Evolutionary conservation across 2,797 vertebrate species (phyloP).

Genomic region (Lithobates pipiens): DNA sequence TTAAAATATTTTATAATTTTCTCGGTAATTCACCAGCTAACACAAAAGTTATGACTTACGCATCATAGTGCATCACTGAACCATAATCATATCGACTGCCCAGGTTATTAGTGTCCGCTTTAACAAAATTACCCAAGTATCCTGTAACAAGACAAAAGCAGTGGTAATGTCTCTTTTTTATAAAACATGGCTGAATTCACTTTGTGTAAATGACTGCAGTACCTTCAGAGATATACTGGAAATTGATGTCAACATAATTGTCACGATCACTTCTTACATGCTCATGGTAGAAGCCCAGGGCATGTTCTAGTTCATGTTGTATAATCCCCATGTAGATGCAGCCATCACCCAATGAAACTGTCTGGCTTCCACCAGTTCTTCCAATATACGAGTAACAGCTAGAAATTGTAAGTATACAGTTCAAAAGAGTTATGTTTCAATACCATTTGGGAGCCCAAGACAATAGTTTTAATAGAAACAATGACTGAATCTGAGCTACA

Average conservation of each 20-base stretch:
- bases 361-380: conserved; percentile 76
- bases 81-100: conserved; percentile 78
- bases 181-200: no score
- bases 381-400: conserved; percentile 76
- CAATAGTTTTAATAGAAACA: no score
- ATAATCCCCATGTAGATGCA: conserved; percentile 82
- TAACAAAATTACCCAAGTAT: conserved; percentile 73
- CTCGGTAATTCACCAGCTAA: no score
- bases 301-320: conserved; percentile 83
- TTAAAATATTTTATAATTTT: no score
- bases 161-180: no score
- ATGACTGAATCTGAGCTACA: no score
- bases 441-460: no score
- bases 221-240: conserved; percentile 80
- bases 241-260: conserved; percentile 76
- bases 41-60: conserved; percentile 67
- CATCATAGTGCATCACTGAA: conserved; percentile 84
- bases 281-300: conserved; percentile 83
- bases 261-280: conserved; percentile 84
- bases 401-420: not conserved
- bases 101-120: conserved; percentile 76
- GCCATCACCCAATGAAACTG: conserved; percentile 75
- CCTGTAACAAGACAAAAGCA: conserved; percentile 50
- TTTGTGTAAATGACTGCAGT: no score
- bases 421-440: not conserved